Base-by-base conservation (phyloP, 2,797 vertebrate species). In the Mus caroli region DNA sequence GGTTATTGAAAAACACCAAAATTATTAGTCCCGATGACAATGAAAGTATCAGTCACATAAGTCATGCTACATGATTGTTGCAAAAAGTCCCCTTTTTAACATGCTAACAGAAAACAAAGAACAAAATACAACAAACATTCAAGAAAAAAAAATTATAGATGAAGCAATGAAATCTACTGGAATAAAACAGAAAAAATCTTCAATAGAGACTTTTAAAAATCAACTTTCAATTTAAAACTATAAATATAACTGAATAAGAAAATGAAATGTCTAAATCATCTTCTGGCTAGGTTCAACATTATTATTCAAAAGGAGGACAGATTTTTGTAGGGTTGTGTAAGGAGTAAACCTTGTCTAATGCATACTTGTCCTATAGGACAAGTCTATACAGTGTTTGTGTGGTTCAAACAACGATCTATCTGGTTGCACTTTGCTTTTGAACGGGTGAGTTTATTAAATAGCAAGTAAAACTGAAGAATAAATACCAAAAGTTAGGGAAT, bases 231-330 rank as follows among this genome's bases (percentile, higher is more conserved):
- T 67, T 85, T 20, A 82, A 50, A 92, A 7, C 43, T 77, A 34
- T 80, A 69, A 77, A 77, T 95, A n/a, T 8, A 76, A 69, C 5
- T 90, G 13, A 95, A 88, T 4, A 24, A 76, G 50, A 71, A 46
- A 56, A 43, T n/a, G 26, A 24, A 76, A 94, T 54, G 14, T n/a
- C 9, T 95, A 77, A 86, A 76, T 67, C 71, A 24, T 90, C 60
- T 96, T 37, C 71, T 87, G 80, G 58, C 69, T 71, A 56, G 24
- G 71, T 71, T 95, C 52, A 87, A 6, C 12, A 37, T 43, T 75
- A 82, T 77, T 56, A 43, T 69, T 80, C 20, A 90, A 80, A 80
- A 20, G 67, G n/a, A 71, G 19, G 50, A 84, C 34, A 77, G 20
- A 15, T 43, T 37, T 64, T 92, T 91, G 3, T 28, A 13, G 19